These are phyloP conservation scores for Sebastes variabilis DNA, from an alignment of 2,797 vertebrate species.

Conservation along the genomic window DNA sequence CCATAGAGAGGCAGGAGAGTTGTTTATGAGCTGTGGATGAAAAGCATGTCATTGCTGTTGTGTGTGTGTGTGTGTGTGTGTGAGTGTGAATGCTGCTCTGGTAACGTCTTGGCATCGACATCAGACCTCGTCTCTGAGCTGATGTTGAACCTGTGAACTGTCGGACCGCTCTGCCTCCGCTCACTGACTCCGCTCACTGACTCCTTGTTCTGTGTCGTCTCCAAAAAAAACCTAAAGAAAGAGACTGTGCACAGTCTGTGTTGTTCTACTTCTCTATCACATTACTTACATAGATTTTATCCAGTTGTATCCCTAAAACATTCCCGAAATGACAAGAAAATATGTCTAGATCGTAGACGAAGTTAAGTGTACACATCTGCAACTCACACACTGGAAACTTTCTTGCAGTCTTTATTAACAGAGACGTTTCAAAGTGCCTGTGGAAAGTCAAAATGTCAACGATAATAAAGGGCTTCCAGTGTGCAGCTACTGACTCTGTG, in stretches of 20 bases:
- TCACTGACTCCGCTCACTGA: background rate
- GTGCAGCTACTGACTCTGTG: background rate
- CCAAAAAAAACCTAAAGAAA: background rate
- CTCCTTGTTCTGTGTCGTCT: background rate
- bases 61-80: conserved; percentile 3
- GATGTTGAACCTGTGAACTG: conserved; percentile 39
- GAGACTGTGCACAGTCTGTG: background rate
- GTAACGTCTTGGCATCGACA: conserved; percentile 49
- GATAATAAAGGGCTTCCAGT: background rate
- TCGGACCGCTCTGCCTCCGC: conserved; percentile 4
- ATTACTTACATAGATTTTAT: background rate
- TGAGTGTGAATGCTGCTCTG: conserved; percentile 40
- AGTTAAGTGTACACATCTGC: background rate
- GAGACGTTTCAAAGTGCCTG: conserved; percentile 1
- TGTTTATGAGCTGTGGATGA: conserved; percentile 63
- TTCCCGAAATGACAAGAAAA: background rate
- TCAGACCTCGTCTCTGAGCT: conserved; percentile 30
- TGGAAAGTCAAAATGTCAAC: background rate
- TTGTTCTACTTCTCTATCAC: background rate
- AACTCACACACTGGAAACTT: background rate
- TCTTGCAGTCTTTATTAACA: background rate
- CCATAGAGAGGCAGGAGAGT: conserved; percentile 30
- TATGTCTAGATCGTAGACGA: background rate
- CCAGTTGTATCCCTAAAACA: background rate
- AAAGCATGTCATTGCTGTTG: conserved; percentile 42